Percentiles rank a stretch among this genome's conserved stretches.
Conservation (phyloP, 2,888 invertebrate genomes). For the Amphimallon solstitiale region DNA sequence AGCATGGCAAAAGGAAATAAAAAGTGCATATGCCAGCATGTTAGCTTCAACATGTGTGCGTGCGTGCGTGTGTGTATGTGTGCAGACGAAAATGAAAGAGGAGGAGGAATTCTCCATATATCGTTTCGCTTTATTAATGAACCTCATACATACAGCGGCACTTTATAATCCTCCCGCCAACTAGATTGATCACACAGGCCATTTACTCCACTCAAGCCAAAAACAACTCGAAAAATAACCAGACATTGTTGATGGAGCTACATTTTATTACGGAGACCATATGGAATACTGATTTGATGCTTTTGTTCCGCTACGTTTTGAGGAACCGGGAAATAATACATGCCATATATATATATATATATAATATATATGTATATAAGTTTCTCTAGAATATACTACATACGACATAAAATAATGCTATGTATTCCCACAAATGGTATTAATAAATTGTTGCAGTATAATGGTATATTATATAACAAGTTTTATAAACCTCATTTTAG, state of each 20-base stretch:
- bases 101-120: slow-evolving; percentile 39
- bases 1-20: no score
- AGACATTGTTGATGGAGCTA: slow-evolving; percentile 58
- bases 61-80: neutral
- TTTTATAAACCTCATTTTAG: no score
- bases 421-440: no score
- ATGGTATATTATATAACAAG: no score
- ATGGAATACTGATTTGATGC: slow-evolving; percentile 58
- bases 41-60: no score
- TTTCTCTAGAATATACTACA: no score
- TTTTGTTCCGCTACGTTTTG: slow-evolving; percentile 39
- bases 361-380: no score
- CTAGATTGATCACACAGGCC: slow-evolving; percentile 61
- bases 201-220: slow-evolving; percentile 57
- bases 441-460: no score
- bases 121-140: slow-evolving; percentile 52
- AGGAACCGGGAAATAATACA: neutral
- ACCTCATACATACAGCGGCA: slow-evolving; percentile 54
- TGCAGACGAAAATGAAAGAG: slow-evolving; percentile 28
- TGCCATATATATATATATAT: no score
- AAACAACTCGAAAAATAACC: slow-evolving; percentile 60
- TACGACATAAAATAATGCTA: no score
- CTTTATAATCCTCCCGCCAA: slow-evolving; percentile 55
- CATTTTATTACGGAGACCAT: slow-evolving; percentile 57
- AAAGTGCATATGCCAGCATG: no score